These are phyloP conservation scores for Drosophila arizonae DNA, from an alignment of 1,140 invertebrate species.

Conservation along the genomic window DNA sequence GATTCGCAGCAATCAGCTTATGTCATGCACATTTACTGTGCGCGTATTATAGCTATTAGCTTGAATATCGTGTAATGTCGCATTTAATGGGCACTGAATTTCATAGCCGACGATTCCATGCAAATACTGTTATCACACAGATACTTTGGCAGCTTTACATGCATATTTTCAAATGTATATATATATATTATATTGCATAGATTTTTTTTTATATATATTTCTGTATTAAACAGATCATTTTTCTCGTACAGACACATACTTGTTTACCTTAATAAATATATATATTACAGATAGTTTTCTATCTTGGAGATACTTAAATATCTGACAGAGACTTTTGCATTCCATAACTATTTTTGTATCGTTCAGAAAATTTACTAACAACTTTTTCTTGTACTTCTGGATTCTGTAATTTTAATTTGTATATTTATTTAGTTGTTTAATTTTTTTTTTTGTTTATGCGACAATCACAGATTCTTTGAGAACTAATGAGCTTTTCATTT, in stretches of 20 bases:
- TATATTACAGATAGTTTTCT: not conserved
- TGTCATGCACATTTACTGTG: constrained; percentile 2
- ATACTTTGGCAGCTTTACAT: not conserved
- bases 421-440: too few species aligned
- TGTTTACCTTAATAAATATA: not conserved
- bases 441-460: too few species aligned
- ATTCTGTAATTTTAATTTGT: too few species aligned
- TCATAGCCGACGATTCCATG: too few species aligned
- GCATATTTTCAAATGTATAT: not conserved
- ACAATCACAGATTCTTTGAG: too few species aligned
- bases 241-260: too few species aligned
- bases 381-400: too few species aligned
- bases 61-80: not conserved
- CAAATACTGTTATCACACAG: not conserved
- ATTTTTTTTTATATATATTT: not conserved
- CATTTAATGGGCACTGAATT: not conserved
- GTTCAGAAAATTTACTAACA: not conserved
- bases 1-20: constrained; percentile 15
- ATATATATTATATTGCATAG: not conserved
- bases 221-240: too few species aligned
- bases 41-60: not conserved
- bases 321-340: too few species aligned
- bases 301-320: not conserved
- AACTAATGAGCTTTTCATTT: too few species aligned
- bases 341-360: not conserved